These are phyloP conservation scores for Drosophila borealis DNA, from an alignment of 2,888 invertebrate genomes.

Conservation along the genomic window DNA sequence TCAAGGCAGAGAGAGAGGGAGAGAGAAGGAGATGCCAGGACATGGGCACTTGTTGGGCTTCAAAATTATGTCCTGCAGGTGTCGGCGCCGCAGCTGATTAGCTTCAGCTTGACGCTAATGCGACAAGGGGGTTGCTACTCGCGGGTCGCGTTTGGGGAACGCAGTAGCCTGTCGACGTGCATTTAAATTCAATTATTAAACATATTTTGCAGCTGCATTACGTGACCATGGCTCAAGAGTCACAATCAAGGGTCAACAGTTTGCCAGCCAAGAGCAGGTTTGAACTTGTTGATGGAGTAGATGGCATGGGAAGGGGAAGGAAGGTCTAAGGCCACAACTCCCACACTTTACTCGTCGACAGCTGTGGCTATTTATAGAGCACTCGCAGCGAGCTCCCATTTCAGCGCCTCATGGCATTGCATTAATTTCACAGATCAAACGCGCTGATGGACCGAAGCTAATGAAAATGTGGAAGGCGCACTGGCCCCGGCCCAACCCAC, in stretches of 20 bases:
- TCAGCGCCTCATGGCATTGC: conserved; percentile 64
- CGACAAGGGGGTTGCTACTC: conserved; percentile 35
- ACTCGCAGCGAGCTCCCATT: conserved; percentile 44
- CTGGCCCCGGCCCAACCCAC: background rate
- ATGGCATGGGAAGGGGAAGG: too few relatives aligned
- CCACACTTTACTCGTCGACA: conserved; percentile 22
- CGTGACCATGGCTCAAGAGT: conserved; percentile 63
- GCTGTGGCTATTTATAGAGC: conserved; percentile 70
- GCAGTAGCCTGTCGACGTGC: conserved; percentile 33
- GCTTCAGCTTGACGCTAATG: conserved; percentile 69
- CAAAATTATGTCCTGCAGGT: conserved; percentile 75
- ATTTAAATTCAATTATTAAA: conserved; percentile 74
- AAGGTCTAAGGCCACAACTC: too few relatives aligned
- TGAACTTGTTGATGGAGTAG: conserved; percentile 15
- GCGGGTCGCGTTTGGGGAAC: background rate
- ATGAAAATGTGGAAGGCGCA: conserved; percentile 59
- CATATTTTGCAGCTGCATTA: conserved; percentile 62
- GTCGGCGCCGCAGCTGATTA: conserved; percentile 71
- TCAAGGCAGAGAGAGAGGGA: background rate
- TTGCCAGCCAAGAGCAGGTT: conserved; percentile 5
- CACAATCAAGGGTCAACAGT: conserved; percentile 49
- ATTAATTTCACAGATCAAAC: conserved; percentile 81
- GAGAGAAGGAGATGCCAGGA: conserved; percentile 29
- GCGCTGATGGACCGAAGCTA: conserved; percentile 70
- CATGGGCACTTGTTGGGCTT: conserved; percentile 68